Base-by-base conservation (phyloP, 2,113 vertebrate species). In the Corythornis vintsioides region DNA sequence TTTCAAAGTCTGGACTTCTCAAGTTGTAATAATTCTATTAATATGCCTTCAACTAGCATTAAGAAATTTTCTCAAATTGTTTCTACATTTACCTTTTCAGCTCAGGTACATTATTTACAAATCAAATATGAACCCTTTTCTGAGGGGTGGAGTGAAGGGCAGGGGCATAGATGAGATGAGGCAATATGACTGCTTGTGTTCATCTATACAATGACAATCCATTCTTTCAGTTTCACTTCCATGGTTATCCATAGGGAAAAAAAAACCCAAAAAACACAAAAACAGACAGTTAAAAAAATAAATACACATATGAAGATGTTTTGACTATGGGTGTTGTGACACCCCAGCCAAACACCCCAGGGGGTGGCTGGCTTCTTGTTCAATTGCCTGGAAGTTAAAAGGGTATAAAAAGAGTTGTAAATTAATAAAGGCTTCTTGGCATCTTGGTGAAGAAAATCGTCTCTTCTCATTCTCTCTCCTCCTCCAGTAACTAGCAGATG, bases 141-240 rank as follows among this genome's bases (percentile, higher is more conserved):
- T 31, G 61, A 14, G 9, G 7, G 9, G 3, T 4, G 10, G 6
- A 9, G 11, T 3, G 8, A n/a, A 6, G 9, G 4, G 3, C 11
- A 42, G 5, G 10, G 4, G 3, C 7, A 7, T 11, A 14, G 14
- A 38, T 2, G 2, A 63, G 19, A 24, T 28, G 10, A 15, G 13
- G 13, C 2, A 6, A 50, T 13, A 25, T 31, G 9, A 59, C 20
- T n/a, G 38, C 13, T n/a, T 50, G 7, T 26, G 8, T 33, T 61
- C 45, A 59, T 42, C n/a, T 55, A 15, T 42, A 63, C 45, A 81
- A 18, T 2, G 16, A 63, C 10, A 60, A 66, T 38, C 25, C 22
- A 29, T 56, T 45, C 43, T 59, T 42, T 66, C 40, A 63, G 24
- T 57, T 86, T 88, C 31, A 65, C 6, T 77, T 81, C n/a, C 14